Evolutionary conservation across 2,888 invertebrate species (phyloP).

Genomic region (Ypsolopha sequella): DNA sequence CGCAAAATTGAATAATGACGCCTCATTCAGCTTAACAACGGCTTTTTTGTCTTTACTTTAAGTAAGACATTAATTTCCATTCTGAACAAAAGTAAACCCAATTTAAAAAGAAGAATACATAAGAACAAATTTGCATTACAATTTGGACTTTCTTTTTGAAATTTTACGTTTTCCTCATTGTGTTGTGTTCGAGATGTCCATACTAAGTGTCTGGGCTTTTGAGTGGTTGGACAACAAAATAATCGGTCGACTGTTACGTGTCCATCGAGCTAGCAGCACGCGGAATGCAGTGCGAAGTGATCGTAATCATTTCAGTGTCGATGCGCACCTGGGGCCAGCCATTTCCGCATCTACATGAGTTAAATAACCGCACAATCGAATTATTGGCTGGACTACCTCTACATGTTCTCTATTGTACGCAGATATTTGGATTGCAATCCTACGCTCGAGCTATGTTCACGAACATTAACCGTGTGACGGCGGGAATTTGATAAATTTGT

Average conservation of each 20-base stretch:
- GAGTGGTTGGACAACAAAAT: not conserved
- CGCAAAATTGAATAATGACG: slow-evolving; percentile 33
- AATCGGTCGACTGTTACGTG: too few relatives aligned
- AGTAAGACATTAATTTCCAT: slow-evolving; percentile 56
- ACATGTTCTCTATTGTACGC: slow-evolving; percentile 9
- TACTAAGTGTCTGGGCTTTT: not conserved
- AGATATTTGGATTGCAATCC: not conserved
- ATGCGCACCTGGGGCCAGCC: slow-evolving; percentile 44
- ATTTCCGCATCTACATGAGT: slow-evolving; percentile 31
- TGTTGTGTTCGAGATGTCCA: not conserved
- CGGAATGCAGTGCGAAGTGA: not conserved
- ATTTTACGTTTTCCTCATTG: slow-evolving; percentile 20
- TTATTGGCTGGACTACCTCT: slow-evolving; percentile 47
- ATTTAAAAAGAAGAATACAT: slow-evolving; percentile 49
- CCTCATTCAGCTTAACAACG: slow-evolving; percentile 36
- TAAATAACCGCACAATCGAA: slow-evolving; percentile 64
- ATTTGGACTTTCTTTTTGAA: slow-evolving; percentile 29
- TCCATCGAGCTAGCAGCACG: not conserved
- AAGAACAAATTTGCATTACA: slow-evolving; percentile 52
- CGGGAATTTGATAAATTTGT: too few relatives aligned
- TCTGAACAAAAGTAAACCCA: slow-evolving; percentile 45
- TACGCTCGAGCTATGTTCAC: too few relatives aligned
- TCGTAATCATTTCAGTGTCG: slow-evolving; percentile 32
- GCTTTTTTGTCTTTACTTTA: slow-evolving; percentile 36
- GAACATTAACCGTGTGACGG: too few relatives aligned